Conservation (phyloP, 2,113 vertebrate species). For the Pteropus alecto region DNA sequence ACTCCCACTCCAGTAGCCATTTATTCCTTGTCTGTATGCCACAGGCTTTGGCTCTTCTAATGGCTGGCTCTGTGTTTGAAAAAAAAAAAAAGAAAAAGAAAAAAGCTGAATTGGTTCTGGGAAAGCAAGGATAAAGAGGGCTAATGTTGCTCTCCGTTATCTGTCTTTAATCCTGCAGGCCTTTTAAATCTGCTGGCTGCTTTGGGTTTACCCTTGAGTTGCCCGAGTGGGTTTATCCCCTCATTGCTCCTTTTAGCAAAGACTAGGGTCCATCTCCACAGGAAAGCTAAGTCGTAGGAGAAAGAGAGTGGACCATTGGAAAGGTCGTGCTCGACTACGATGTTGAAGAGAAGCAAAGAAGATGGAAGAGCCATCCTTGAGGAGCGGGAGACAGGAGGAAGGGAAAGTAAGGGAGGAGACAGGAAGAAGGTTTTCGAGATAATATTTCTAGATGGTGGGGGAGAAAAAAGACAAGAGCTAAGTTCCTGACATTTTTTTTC, state of each 20-base stretch:
- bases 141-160: not conserved
- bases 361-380: not conserved
- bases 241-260: not conserved
- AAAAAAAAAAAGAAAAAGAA: not conserved
- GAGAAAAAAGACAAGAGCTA: not conserved
- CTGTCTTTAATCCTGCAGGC: not conserved
- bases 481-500: not conserved
- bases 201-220: conserved; percentile 1
- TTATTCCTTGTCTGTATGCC: not conserved
- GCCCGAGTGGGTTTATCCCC: not conserved
- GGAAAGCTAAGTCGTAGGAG: not conserved
- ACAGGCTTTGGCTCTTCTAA: not conserved
- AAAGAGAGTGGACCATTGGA: not conserved
- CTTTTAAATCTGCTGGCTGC: not conserved
- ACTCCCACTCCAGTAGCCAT: not conserved
- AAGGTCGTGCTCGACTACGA: not conserved
- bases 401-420: not conserved
- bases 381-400: not conserved
- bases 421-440: not conserved
- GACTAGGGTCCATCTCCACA: not conserved
- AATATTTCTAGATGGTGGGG: not conserved
- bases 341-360: not conserved
- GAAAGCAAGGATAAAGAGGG: not conserved
- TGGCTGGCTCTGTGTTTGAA: not conserved
- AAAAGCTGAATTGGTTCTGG: conserved; percentile 28